Conservation (phyloP, 2,797 vertebrate genomes). For the Acipenser transmontanus region DNA sequence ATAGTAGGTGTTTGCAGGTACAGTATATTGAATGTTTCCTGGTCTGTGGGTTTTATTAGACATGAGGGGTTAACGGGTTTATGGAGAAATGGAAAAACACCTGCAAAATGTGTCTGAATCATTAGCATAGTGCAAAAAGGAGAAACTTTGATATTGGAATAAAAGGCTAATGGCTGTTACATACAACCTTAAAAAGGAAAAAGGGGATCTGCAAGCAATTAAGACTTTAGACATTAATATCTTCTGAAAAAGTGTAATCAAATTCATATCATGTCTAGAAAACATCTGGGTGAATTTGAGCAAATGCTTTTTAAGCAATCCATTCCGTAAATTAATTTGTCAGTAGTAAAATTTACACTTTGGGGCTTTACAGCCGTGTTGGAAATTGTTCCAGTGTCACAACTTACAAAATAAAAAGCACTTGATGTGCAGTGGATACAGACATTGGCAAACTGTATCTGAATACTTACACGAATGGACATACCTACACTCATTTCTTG, state of each 20-base stretch:
- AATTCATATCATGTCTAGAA: slow-evolving; percentile 66
- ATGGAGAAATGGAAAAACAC: slow-evolving; percentile 42
- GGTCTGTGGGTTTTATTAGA: slow-evolving; percentile 17
- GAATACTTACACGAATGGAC: no score
- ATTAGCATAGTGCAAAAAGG: slow-evolving; percentile 51
- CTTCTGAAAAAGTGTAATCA: slow-evolving; percentile 56
- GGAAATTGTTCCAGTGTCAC: no score
- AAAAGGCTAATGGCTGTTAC: no score
- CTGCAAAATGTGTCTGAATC: slow-evolving; percentile 45
- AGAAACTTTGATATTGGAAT: no score
- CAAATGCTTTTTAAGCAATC: slow-evolving; percentile 66
- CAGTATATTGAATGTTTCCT: slow-evolving; percentile 12
- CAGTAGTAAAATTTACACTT: neutral
- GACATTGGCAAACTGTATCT: no score
- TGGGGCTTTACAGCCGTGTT: no score
- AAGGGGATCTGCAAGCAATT: no score
- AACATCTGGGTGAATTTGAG: slow-evolving; percentile 68
- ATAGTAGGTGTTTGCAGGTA: no score
- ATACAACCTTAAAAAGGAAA: slow-evolving; percentile 56
- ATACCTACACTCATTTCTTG: no score
- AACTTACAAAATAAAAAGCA: no score
- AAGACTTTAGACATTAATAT: no score
- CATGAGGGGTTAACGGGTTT: slow-evolving; percentile 38
- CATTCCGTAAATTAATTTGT: slow-evolving; percentile 50
- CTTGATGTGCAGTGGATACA: no score